A percentile compares a stretch with the other conserved stretches of the same genome.
phyloP scores from a whole-genome alignment of 2,888 invertebrate species.

The Brenthis daphne region DNA sequence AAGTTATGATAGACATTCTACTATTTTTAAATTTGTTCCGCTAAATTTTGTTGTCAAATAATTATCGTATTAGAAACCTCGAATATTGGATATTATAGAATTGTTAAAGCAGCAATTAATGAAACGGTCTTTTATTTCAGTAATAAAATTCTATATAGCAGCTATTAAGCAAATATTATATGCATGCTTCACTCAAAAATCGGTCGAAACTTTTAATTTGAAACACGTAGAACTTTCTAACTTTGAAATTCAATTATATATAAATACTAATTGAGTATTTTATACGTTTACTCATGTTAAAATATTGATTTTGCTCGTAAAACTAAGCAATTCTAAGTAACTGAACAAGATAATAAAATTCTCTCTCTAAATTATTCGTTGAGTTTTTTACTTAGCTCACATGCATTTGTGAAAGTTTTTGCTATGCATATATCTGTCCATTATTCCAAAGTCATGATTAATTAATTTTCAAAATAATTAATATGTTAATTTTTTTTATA shows the following conservation, averaged over 20 bases:
- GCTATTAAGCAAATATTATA: constrained; percentile 31
- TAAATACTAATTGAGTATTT: constrained; percentile 13
- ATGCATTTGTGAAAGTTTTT: too few relatives aligned
- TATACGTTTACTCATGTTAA: not conserved
- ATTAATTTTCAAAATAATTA: too few relatives aligned
- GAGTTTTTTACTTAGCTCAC: too few relatives aligned
- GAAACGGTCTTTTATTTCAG: constrained; percentile 36
- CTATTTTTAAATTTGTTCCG: constrained; percentile 27
- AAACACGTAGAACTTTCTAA: constrained; percentile 19
- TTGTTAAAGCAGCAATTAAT: constrained; percentile 36
- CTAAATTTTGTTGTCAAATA: constrained; percentile 16
- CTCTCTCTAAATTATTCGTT: too few relatives aligned
- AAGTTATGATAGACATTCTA: not conserved
- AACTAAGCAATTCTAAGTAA: too few relatives aligned
- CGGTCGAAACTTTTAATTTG: constrained; percentile 24
- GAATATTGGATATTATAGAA: constrained; percentile 21
- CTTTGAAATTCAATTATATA: constrained; percentile 23
- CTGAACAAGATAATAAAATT: too few relatives aligned
- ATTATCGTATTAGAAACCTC: constrained; percentile 27
- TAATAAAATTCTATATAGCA: constrained; percentile 30
- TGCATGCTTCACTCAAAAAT: constrained; percentile 28
- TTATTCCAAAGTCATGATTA: too few relatives aligned
- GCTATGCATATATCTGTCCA: too few relatives aligned
- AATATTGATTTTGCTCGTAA: too few relatives aligned
- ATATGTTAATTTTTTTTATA: too few relatives aligned